phyloP scores from a whole-genome alignment of 2,113 vertebrate species.

The Brevimyrus niger region DNA sequence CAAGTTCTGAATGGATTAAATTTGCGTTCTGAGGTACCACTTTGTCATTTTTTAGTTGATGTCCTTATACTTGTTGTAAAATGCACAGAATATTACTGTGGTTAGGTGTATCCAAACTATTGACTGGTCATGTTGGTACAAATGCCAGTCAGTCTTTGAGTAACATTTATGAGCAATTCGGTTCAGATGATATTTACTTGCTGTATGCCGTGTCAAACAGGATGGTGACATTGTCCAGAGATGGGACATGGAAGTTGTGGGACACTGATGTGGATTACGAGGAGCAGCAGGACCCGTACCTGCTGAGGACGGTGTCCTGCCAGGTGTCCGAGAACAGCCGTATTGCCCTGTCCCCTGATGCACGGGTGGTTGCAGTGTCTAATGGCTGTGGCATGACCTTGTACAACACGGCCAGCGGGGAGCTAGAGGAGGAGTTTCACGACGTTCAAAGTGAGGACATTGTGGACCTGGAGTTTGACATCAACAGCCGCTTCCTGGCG shows the following conservation, averaged over 20 bases:
- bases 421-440: constrained; percentile 72
- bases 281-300: constrained; percentile 88
- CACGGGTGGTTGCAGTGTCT: constrained; percentile 70
- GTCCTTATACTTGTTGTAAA: background rate
- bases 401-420: constrained; percentile 61
- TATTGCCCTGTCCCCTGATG: constrained; percentile 76
- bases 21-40: too few relatives aligned
- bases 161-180: background rate
- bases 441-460: constrained; percentile 63
- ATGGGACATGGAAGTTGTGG: constrained; percentile 93
- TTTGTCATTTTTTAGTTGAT: background rate
- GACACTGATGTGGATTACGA: constrained; percentile 90
- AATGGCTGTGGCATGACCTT: constrained; percentile 59
- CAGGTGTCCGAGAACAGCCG: constrained; percentile 54
- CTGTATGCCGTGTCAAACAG: constrained; percentile 45
- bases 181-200: background rate
- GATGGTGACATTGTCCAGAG: constrained; percentile 89
- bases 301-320: constrained; percentile 72
- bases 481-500: constrained; percentile 70
- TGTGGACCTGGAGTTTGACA: constrained; percentile 73
- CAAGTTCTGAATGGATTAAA: too few relatives aligned
- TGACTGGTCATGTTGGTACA: background rate
- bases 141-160: background rate
- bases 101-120: background rate
- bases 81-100: background rate